phyloP scores from a whole-genome alignment of 2,113 vertebrate species.

The Fulica atra region DNA sequence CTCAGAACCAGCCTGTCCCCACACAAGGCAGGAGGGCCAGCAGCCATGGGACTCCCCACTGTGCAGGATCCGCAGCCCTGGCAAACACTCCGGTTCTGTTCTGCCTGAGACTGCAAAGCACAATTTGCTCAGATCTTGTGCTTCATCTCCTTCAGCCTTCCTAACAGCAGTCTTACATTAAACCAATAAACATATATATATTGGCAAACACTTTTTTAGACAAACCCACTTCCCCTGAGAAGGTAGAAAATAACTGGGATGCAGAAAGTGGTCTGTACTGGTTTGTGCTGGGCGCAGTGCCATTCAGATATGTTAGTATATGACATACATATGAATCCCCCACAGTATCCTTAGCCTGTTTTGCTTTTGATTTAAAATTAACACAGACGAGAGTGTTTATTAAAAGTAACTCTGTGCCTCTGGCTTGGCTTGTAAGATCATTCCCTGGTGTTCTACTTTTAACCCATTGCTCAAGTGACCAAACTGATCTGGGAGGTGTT shows the following conservation, averaged over 20 bases:
- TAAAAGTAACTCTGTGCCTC: not conserved
- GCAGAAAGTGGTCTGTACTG: not conserved
- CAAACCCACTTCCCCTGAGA: not conserved
- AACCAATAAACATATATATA: not conserved
- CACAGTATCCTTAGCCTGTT: not conserved
- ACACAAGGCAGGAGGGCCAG: accelerated
- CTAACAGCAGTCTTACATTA: not conserved
- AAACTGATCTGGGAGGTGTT: not conserved
- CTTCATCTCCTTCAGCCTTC: not conserved
- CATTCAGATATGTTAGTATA: not conserved
- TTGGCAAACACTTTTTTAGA: not conserved
- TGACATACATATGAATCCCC: not conserved
- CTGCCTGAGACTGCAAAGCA: not conserved
- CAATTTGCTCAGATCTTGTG: not conserved
- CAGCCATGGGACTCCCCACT: accelerated
- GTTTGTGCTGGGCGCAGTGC: not conserved
- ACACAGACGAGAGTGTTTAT: not conserved
- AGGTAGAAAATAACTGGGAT: not conserved
- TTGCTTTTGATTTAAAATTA: constrained; percentile 28
- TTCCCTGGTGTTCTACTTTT: not conserved
- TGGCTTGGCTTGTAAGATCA: not conserved
- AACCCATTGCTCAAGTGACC: not conserved
- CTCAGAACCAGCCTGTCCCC: not conserved
- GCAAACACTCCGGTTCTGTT: not conserved
- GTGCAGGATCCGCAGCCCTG: not conserved